Base-by-base conservation (phyloP, 2,113 vertebrate genomes). In the Lophius piscatorius region DNA sequence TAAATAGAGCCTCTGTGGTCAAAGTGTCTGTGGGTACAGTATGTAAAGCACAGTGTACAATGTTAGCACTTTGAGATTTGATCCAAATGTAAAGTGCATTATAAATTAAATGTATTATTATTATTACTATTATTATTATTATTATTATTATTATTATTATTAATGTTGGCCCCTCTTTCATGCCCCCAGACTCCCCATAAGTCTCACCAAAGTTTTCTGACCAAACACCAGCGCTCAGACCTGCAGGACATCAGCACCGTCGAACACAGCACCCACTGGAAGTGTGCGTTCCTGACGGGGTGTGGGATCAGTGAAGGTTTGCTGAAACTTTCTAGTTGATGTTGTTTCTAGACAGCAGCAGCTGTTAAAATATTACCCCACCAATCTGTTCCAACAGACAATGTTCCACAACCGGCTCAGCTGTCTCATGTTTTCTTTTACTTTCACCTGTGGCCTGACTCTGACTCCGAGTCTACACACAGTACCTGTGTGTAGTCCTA, bases 281-380 rank as follows among this genome's bases (percentile, higher is more conserved):
- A 1, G 18, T 35, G 2, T 23, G 42, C 11, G 29, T 31, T 31
- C 29, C 29, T 10, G 29, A 13, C 18, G 38, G 22, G 34, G 39
- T 20, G 14, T 3, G 61, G 63, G 33, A 12, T 52, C 33, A 8
- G 33, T 47, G 55, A 63, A 63, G 46, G 56, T 69, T 58, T 63
- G 70, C 52, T 77, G 81, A 80, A 63, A 75, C 74, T 76, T 75
- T 79, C 60, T 72, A 39, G 69, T 70, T 61, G 50, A 60, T 63
- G 51, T 83, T 81, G 78, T 74, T 65, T 65, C 73, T 77, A 64
- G 73, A 63, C 58, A 33, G 76, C 59, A 76, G 60, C 87, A 88
- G 89, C 88, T 90, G 88, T 86, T 81, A 72, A 88, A 90, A 90
- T 87, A 85, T 91, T 90, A 70, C 89, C 56, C 62, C 54, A 66